Base-by-base conservation (phyloP, 2,113 vertebrate species). In the Pogona vitticeps region DNA sequence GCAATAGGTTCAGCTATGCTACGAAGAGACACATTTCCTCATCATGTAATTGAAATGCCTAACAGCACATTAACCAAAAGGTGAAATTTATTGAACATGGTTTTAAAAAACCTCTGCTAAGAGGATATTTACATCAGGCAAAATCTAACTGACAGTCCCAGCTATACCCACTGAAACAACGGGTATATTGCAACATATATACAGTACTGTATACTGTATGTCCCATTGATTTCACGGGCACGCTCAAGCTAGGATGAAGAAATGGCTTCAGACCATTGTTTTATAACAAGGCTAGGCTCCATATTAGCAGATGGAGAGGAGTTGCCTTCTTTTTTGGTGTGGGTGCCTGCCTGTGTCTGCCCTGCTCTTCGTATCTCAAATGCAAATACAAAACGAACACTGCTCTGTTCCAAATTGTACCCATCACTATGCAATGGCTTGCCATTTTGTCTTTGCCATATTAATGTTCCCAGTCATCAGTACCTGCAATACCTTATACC, bases 21-120 rank as follows among this genome's bases (percentile, higher is more conserved):
- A 91, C 83, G 83, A 67, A 92, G 80, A 46, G 59, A 31, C 33
- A 84, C n/a, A 52, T 90, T 89, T 90, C 20, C 2, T 65, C 78
- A 89, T 0, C 36, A 71, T 90, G 76, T 63, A 1, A 72, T 52
- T 77, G 36, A 91, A 91, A 26, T 26, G 23, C 63, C 91, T 63
- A 31, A 67, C 61, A 42, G 20, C 28, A 21, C 75, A 21, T 70
- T 76, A 15, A 87, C 63, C 28, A 72, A 71, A 61, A 12, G 59
- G 33, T 77, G 86, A 87, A 85, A 85, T 40, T 70, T 85, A 70
- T 68, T 79, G 33, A 65, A 67, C 40, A 85, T 31, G 13, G 9
- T 17, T 58, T 17, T 58, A 70, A n/a, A 84, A 36, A 63, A 36
- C n/a, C 58, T 79, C n/a, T 40, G 76, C 38, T 70, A 58, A 38